Conservation (phyloP, 2,797 vertebrate genomes). For the Spondyliosoma cantharus region DNA sequence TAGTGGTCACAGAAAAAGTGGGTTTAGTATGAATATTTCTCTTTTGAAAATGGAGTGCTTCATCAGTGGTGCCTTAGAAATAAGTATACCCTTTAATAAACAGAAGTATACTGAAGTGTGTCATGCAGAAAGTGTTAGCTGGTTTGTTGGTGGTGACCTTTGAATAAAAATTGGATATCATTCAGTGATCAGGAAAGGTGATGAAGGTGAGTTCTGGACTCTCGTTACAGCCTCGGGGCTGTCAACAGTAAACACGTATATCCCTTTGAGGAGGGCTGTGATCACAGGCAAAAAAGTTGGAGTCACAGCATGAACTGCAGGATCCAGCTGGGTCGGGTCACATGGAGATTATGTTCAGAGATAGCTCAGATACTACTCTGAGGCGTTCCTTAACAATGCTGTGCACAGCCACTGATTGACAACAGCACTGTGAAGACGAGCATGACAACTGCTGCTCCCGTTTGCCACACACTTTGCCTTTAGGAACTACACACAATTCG, state of each 20-base stretch:
- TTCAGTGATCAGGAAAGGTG: constrained; percentile 14
- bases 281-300: constrained; percentile 27
- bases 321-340: constrained; percentile 30
- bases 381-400: background rate
- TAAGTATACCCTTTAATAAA: constrained; percentile 3
- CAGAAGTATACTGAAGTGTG: background rate
- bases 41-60: background rate
- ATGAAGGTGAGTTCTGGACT: constrained; percentile 14
- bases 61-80: background rate
- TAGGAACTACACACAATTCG: no score
- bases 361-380: background rate
- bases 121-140: background rate
- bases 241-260: constrained; percentile 33
- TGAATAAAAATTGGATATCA: constrained; percentile 7
- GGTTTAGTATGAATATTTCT: constrained; percentile 19
- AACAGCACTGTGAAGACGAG: no score
- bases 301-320: constrained; percentile 8
- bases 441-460: no score
- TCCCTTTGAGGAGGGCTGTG: background rate
- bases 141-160: constrained; percentile 20
- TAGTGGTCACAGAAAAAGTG: background rate
- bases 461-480: no score
- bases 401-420: no score
- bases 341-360: background rate
- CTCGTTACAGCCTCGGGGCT: constrained; percentile 11